A percentile compares a stretch with the other conserved stretches of the same genome.
phyloP scores from a whole-genome alignment of 2,797 vertebrate species.

The Eupleurogrammus muticus region DNA sequence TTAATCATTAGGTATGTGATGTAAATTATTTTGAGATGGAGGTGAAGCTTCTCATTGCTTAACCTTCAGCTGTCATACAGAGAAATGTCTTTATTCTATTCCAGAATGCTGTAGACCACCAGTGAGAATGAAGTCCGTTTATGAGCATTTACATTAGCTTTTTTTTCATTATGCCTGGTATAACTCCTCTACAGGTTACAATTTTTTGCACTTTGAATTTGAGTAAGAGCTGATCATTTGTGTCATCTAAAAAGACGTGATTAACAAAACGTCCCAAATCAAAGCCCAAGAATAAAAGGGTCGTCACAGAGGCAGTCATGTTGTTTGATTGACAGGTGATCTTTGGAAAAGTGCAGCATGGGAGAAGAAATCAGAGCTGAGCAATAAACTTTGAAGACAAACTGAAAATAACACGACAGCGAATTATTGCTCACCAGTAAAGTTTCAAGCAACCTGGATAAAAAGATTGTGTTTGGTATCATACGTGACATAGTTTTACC shows the following conservation, averaged over 20 bases:
- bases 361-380: slow-evolving; percentile 20
- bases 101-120: background rate
- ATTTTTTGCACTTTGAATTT: background rate
- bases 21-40: too few species aligned
- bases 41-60: too few species aligned
- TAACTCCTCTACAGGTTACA: background rate
- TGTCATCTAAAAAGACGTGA: slow-evolving; percentile 38
- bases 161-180: background rate
- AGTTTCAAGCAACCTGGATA: slow-evolving; percentile 1
- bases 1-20: too few species aligned
- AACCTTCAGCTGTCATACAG: background rate
- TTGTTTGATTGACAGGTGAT: slow-evolving; percentile 48
- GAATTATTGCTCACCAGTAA: background rate
- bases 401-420: slow-evolving; percentile 9
- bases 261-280: slow-evolving; percentile 35
- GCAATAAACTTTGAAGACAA: slow-evolving; percentile 17
- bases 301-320: slow-evolving; percentile 15
- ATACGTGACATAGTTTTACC: background rate
- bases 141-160: background rate
- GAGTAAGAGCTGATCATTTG: background rate
- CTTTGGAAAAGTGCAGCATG: slow-evolving; percentile 3
- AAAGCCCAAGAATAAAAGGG: slow-evolving; percentile 2
- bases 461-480: background rate
- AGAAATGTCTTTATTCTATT: background rate
- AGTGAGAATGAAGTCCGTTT: background rate